phyloP scores from a whole-genome alignment of 2,113 vertebrate species.

The Dasypus novemcinctus region DNA sequence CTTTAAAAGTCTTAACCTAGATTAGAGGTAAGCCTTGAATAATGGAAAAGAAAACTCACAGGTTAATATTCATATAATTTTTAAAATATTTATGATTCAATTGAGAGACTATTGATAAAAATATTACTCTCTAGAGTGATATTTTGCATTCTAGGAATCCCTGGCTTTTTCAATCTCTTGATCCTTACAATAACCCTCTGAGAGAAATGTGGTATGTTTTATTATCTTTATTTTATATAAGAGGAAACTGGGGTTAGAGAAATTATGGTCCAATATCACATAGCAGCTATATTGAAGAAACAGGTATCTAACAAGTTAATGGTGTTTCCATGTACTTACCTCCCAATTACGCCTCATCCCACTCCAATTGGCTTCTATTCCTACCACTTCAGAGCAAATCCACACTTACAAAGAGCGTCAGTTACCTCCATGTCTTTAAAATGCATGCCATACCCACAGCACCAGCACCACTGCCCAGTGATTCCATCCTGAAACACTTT shows the following conservation, averaged over 20 bases:
- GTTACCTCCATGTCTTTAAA: not conserved
- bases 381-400: not conserved
- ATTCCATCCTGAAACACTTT: not conserved
- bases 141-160: not conserved
- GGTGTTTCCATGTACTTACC: not conserved
- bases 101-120: not conserved
- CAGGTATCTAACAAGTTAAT: not conserved
- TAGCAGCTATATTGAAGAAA: not conserved
- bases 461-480: not conserved
- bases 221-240: not conserved
- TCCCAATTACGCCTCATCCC: not conserved
- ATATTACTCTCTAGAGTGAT: not conserved
- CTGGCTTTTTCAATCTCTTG: fast-evolving
- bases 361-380: not conserved
- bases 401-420: not conserved
- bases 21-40: not conserved
- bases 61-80: not conserved
- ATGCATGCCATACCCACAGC: not conserved
- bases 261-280: not conserved
- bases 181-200: not conserved
- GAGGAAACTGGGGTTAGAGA: not conserved
- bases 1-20: not conserved
- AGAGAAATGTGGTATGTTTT: not conserved
- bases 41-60: not conserved
- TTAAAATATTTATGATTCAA: not conserved